phyloP scores from a whole-genome alignment of 2,888 invertebrate genomes.

The Lepidonotus clava region DNA sequence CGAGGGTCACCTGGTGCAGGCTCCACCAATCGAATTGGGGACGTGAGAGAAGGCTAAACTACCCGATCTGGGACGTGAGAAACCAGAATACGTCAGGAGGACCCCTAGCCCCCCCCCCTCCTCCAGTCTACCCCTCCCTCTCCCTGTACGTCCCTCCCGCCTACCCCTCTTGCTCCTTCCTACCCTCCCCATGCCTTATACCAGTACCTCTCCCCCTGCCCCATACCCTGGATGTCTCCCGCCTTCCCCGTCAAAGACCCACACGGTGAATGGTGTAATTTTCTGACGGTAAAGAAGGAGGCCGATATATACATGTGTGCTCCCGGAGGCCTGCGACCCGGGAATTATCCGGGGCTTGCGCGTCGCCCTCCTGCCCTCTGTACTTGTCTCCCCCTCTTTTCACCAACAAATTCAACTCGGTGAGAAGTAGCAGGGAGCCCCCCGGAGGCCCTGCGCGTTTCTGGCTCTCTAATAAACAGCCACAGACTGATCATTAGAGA shows the following conservation, averaged over 20 bases:
- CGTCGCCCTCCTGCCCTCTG: not conserved
- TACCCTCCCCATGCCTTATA: not conserved
- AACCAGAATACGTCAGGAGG: not conserved
- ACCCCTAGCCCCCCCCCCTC: not conserved
- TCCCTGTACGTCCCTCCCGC: not conserved
- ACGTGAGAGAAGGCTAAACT: conserved; percentile 20
- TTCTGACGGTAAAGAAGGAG: not conserved
- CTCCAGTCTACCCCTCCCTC: too few relatives aligned
- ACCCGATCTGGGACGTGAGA: conserved; percentile 44
- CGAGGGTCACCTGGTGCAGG: not conserved
- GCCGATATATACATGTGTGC: not conserved
- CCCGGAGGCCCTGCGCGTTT: not conserved
- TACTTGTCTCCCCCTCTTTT: not conserved
- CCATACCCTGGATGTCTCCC: not conserved
- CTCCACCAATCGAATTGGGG: conserved; percentile 1
- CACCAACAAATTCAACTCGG: not conserved
- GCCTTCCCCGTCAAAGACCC: too few relatives aligned
- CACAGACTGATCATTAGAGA: not conserved
- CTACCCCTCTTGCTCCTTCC: not conserved
- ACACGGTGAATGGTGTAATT: conserved; percentile 2
- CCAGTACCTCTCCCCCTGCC: not conserved
- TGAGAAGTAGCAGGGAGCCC: not conserved
- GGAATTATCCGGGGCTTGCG: too few relatives aligned
- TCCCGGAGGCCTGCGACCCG: too few relatives aligned
- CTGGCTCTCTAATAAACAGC: conserved; percentile 9